A percentile compares a stretch with the other conserved stretches of the same genome.
These are phyloP conservation scores for Camelus bactrianus DNA, from an alignment of 2,113 vertebrate genomes.

Conservation along the genomic window DNA sequence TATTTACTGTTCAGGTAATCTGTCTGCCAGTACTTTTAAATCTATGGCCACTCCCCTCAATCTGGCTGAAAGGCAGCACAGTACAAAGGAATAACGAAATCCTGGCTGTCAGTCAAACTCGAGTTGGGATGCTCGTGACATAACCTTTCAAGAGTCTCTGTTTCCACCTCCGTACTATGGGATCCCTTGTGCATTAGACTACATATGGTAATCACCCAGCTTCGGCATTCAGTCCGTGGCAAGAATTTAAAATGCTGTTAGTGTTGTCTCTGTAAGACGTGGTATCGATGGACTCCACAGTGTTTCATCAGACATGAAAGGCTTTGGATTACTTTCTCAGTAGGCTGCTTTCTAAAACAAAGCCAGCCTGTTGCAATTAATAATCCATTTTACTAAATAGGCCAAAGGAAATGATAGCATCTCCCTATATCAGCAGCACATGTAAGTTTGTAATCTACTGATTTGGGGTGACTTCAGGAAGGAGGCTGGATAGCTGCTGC, in stretches of 20 bases:
- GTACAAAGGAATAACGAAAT: background rate
- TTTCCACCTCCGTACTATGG: background rate
- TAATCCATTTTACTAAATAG: slow-evolving; percentile 19
- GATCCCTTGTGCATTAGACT: background rate
- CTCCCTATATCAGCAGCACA: background rate
- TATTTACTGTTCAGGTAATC: background rate
- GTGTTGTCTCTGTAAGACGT: background rate
- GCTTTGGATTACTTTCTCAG: slow-evolving; percentile 25
- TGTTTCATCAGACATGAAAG: background rate
- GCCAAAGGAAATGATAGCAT: background rate
- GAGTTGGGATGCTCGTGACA: background rate
- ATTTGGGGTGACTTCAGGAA: background rate
- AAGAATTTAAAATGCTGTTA: slow-evolving; percentile 11
- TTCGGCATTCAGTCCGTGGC: background rate
- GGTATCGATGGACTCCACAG: background rate
- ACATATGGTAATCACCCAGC: background rate
- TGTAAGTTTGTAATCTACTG: background rate
- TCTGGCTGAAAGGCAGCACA: background rate
- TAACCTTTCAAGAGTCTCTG: background rate
- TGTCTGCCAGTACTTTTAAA: background rate
- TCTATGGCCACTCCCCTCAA: background rate
- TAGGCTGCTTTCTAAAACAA: slow-evolving; percentile 18
- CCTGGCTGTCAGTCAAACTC: background rate
- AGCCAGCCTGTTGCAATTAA: background rate
- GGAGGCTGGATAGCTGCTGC: background rate